phyloP scores from a whole-genome alignment of 2,888 invertebrate genomes.

The Phengaris alcon region DNA sequence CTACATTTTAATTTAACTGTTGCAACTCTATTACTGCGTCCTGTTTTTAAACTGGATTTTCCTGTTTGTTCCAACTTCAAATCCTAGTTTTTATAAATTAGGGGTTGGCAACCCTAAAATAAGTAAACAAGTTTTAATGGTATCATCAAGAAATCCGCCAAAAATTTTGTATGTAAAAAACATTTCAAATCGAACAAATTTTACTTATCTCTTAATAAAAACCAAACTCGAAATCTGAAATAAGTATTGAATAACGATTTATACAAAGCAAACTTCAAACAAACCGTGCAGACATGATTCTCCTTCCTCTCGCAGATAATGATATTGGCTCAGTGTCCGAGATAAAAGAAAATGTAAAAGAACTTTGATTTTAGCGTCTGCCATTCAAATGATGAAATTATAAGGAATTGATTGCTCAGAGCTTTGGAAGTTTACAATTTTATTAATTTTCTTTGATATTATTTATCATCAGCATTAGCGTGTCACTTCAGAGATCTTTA shows the following conservation, averaged over 20 bases:
- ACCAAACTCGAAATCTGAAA: constrained; percentile 16
- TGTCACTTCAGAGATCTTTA: neutral
- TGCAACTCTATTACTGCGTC: no score
- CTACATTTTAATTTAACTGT: no score
- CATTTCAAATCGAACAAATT: constrained; percentile 8
- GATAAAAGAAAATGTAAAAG: constrained; percentile 24
- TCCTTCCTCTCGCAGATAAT: constrained; percentile 16
- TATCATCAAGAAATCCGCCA: neutral
- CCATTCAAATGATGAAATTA: constrained; percentile 24
- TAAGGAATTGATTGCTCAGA: constrained; percentile 20
- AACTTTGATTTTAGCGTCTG: constrained; percentile 20
- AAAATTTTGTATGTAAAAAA: neutral
- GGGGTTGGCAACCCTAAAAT: no score
- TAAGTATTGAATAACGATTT: constrained; percentile 23
- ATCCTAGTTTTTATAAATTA: no score
- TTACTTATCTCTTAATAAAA: neutral
- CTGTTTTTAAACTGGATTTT: no score
- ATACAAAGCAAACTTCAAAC: constrained; percentile 22
- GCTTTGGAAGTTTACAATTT: constrained; percentile 4
- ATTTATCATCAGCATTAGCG: neutral
- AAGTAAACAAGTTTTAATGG: neutral
- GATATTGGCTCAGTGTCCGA: constrained; percentile 27
- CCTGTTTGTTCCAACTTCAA: no score
- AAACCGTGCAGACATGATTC: constrained; percentile 13
- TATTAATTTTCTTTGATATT: neutral